Conservation (phyloP, 2,888 invertebrate species). For the Mimachlamys varia region DNA sequence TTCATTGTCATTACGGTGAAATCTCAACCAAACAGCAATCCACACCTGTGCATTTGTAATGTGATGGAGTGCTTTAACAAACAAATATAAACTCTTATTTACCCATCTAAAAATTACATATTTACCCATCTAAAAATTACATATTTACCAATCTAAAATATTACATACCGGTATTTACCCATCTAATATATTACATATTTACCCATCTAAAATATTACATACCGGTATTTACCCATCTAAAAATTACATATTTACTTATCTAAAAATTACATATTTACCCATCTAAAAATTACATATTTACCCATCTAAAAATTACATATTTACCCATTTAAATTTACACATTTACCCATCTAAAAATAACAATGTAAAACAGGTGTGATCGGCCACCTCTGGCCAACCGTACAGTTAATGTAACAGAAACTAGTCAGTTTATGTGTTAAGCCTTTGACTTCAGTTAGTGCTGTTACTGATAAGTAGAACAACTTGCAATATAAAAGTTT, state of each 20-base stretch:
- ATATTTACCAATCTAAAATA: too few relatives aligned
- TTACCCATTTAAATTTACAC: too few relatives aligned
- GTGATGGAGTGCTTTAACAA: background rate
- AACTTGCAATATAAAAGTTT: background rate
- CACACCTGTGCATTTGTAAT: constrained; percentile 8
- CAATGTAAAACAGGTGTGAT: background rate
- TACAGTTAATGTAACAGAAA: background rate
- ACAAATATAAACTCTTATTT: background rate
- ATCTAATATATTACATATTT: too few relatives aligned
- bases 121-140: background rate
- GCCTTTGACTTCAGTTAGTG: background rate
- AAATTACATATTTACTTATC: too few relatives aligned
- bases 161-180: too few relatives aligned
- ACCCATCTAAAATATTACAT: too few relatives aligned
- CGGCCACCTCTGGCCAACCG: background rate
- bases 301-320: background rate
- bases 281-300: too few relatives aligned
- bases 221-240: too few relatives aligned
- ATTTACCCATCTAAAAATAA: too few relatives aligned
- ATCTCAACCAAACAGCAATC: background rate
- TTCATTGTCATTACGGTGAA: background rate
- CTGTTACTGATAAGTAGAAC: background rate
- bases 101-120: background rate
- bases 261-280: too few relatives aligned
- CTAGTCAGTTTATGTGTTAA: background rate